A percentile compares a stretch with the other conserved stretches of the same genome.
Evolutionary conservation across 2,797 vertebrate species (phyloP).

Genomic region (Chaetophractus vellerosus): DNA sequence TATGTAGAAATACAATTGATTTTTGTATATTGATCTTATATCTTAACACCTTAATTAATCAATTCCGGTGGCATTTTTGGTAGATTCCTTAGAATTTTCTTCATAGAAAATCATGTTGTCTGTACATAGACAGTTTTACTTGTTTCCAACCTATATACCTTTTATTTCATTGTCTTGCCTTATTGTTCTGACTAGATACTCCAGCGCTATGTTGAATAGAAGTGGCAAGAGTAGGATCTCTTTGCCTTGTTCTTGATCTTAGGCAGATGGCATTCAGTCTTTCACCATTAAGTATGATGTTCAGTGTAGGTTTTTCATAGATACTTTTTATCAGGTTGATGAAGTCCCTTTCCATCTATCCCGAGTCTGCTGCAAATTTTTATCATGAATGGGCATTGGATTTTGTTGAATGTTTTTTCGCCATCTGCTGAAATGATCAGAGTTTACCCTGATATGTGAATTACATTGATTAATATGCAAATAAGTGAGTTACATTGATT

Average conservation of each 20-base stretch:
- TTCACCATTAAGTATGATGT: too few species aligned
- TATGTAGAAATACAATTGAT: not conserved
- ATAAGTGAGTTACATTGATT: not conserved
- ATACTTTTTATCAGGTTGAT: not conserved
- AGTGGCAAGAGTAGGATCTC: too few species aligned
- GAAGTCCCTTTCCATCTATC: not conserved
- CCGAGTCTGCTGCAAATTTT: not conserved
- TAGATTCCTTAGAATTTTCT: conserved; percentile 3
- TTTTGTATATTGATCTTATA: not conserved
- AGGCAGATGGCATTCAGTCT: not conserved
- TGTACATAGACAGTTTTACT: not conserved
- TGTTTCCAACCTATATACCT: not conserved
- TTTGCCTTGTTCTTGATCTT: not conserved
- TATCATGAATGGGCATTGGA: not conserved
- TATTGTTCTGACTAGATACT: not conserved
- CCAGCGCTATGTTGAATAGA: too few species aligned
- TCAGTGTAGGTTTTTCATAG: not conserved
- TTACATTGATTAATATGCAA: not conserved
- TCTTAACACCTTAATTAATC: not conserved
- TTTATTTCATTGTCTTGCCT: not conserved
- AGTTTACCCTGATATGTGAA: not conserved
- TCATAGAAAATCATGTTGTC: not conserved
- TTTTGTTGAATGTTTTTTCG: not conserved
- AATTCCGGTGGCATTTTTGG: not conserved
- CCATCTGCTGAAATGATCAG: not conserved